Evolutionary conservation across 2,797 vertebrate genomes (phyloP), one percentile per base, ranked within the genome.

Genomic region (Poliocrania exsul): DNA sequence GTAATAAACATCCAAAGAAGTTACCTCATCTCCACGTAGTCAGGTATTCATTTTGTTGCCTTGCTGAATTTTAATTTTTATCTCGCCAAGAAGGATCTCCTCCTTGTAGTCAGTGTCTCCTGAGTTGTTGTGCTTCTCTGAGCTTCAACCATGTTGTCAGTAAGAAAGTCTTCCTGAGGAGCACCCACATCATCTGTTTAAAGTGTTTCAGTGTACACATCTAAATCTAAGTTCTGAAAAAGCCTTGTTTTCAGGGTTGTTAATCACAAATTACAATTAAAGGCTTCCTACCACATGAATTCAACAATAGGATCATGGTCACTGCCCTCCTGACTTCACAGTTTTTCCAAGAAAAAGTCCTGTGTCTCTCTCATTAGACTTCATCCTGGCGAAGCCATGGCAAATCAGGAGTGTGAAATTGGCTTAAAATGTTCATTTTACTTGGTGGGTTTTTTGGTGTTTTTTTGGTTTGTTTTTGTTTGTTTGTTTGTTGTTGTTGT

Each of bases 121-220:
- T 8, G 9, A 70, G 23, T 5, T 54, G 16, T 51, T 5, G 0
- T 38, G 13, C 29, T 82, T 88, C 31, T 86, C 25, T 46, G 21
- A 85, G 20, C 29, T 44, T 70, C 42, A 74, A 7, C 50, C 21
- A 7, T 19, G 6, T 37, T 62, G 14, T 38, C n/a, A 61, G 5
- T 44, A 29, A 28, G 10, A 51, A 69, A 73, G 2, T 19, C 61
- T 80, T 89, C 29, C 44, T 50, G 40, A 13, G 33, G 14, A 73
- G 7, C 15, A 25, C 13, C 31, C 2, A 0, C 0, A 1, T 78
- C 6, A 46, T 56, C 16, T 33, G 1, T 81, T 72, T 75, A 10
- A n/a, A 50, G 13, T 12, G 11, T 12, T 23, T 29, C 13, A 7
- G 16, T 62, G 10, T 38, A 53, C 4, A 5, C 26, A 31, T 13